phyloP scores from a whole-genome alignment of 2,888 invertebrate genomes.

The Dioctria rufipes region DNA sequence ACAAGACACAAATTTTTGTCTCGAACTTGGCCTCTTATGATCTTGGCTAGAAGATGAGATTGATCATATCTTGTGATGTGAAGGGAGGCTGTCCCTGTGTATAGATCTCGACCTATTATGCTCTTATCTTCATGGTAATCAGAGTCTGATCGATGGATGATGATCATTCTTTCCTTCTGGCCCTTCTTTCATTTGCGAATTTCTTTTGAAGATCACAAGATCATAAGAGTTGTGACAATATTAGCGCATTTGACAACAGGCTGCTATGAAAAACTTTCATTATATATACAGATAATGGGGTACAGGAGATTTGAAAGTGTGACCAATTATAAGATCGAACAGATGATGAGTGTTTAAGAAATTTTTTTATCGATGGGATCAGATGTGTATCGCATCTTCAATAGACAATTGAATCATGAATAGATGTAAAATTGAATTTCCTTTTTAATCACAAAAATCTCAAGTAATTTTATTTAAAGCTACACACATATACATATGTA shows the following conservation, averaged over 20 bases:
- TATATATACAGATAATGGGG: not conserved
- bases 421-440: conserved; percentile 30
- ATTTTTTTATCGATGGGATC: not conserved
- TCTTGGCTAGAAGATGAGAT: conserved; percentile 32
- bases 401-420: conserved; percentile 32
- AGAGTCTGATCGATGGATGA: conserved; percentile 46
- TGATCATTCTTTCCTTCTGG: conserved; percentile 17
- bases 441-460: conserved; percentile 18
- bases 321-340: conserved; percentile 46
- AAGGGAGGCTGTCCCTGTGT: conserved; percentile 38
- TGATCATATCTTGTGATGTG: conserved; percentile 39
- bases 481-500: not conserved
- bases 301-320: conserved; percentile 29
- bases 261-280: conserved; percentile 8
- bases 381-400: not conserved
- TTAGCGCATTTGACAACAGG: conserved; percentile 26
- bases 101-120: conserved; percentile 31
- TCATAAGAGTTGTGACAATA: conserved; percentile 35
- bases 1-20: conserved; percentile 38
- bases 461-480: conserved; percentile 25
- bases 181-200: conserved; percentile 17
- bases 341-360: conserved; percentile 5
- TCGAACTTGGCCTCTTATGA: conserved; percentile 42
- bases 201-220: conserved; percentile 44
- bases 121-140: conserved; percentile 49